Evolutionary conservation across 1,140 invertebrate genomes (phyloP), one percentile per base, ranked within the genome.

Genomic region (Bombus terrestris): DNA sequence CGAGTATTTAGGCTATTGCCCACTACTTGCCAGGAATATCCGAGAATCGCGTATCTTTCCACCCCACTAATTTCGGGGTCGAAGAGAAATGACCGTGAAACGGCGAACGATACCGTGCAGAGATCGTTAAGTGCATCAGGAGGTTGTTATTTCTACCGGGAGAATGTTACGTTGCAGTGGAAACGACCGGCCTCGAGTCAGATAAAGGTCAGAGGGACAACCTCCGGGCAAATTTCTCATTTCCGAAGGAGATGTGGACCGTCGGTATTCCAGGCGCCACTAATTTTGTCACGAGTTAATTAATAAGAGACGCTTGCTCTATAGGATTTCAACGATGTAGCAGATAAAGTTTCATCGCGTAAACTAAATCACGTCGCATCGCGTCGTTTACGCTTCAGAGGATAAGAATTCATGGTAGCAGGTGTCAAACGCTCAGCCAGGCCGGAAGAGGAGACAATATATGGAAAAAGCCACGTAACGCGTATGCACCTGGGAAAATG

Each of bases 21-120:
- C 90, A 74, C 90, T 88, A 89, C 87, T 92, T 88, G 86, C 86
- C 81, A 76, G 62, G 78, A 91, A 91, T 90, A 90, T 89, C 90
- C 89, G 84, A 85, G 91, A 90, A 86, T 89, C 91, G 86, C 85
- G 86, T 90, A 92, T 92, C 90, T 92, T 91, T 92, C 90, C 91
- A 90, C 91, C 88, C 87, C 86, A 91, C 87, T 87, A 91, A 91
- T 90, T 89, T 88, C 73, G 64, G 82, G 86, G 83, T 85, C 86
- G 81, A 78, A 83, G 91, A 90, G 89, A 92, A 92, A 92, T 71
- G 91, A 91, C 78, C 91, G 91, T 88, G 86, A 92, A 92, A 90
- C 90, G 86, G 83, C 76, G 68, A 82, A 86, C 88, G 90, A 88
- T 90, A 77, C 90, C 85, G 83, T 71, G 78, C 78, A 15, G 57